Evolutionary conservation across 1,140 invertebrate genomes (phyloP), one percentile per base, ranked within the genome.

Genomic region (Dreissena rostriformis): DNA sequence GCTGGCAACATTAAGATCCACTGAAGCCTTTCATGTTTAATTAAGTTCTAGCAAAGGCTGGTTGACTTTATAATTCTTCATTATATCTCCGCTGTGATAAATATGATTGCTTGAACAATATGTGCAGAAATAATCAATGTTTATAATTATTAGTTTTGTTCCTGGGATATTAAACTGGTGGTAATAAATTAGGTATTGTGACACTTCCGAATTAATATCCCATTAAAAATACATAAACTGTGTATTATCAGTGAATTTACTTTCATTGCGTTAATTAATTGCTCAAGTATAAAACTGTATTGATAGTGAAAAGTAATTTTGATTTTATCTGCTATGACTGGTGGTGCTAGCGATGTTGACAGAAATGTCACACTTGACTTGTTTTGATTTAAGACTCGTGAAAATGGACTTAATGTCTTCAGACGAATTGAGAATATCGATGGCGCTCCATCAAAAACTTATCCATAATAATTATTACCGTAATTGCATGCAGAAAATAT

Each of bases 401-500:
- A 39, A 8, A 39, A 39, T 39, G 39, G 8, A 39, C 51, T 77
- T 77, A 29, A n/a, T 77, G 75, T 73, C 68, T 72, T 81, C 51
- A 82, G 75, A 82, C 14, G 71, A 75, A 82, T 74, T 75, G 67
- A 22, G 39, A 74, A 65, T 75, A 82, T 82, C 57, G 71, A 82
- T 82, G 53, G 29, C 15, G 29, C 24, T 75, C 55, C 72, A 74
- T 75, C 72, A 82, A 82, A 75, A 82, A 82, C 26, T 82, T 73
- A 82, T 82, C 80, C 53, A 74, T 82, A 66, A 75, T 72, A n/a
- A 29, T 82, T 71, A 75, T 82, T 82, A 82, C 80, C 51, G 67
- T 82, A 82, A 82, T 82, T 82, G 80, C 80, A 75, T 82, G 53
- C 29, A 29, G 65, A 81, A 82, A 74, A 73, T 74, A 82, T 75